Percentiles rank a stretch among this genome's conserved stretches.
phyloP scores from a whole-genome alignment of 23 tunicate genomes.

The Styela clava region DNA sequence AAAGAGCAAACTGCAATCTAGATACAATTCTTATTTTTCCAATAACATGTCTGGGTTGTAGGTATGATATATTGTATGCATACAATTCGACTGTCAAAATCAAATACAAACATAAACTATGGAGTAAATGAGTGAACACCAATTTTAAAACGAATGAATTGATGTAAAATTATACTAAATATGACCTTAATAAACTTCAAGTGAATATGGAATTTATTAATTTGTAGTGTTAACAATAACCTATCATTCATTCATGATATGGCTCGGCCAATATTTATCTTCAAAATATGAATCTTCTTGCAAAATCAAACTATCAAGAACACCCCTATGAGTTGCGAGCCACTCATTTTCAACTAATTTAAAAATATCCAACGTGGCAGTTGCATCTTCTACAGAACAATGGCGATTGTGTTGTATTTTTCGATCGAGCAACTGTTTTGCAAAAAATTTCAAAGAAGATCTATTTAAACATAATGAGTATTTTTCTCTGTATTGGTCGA shows the following conservation, averaged over 20 bases:
- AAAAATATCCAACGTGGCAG: constrained; percentile 6
- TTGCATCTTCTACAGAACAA: constrained; percentile 11
- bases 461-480: neutral
- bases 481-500: neutral
- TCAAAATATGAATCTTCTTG: neutral
- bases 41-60: too few species aligned
- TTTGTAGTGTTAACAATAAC: too few species aligned
- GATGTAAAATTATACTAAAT: too few species aligned
- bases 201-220: too few species aligned
- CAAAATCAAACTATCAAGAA: neutral
- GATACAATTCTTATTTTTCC: too few species aligned
- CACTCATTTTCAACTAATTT: neutral
- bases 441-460: neutral
- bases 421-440: neutral
- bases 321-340: neutral
- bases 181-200: too few species aligned
- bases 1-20: too few species aligned
- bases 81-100: too few species aligned
- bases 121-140: too few species aligned
- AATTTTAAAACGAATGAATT: too few species aligned
- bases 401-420: neutral
- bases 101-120: too few species aligned
- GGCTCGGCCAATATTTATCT: constrained; percentile 15
- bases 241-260: constrained; percentile 2
- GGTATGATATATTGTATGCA: too few species aligned